Base-by-base conservation (phyloP, 2,888 invertebrate species). In the Phortica magna region DNA sequence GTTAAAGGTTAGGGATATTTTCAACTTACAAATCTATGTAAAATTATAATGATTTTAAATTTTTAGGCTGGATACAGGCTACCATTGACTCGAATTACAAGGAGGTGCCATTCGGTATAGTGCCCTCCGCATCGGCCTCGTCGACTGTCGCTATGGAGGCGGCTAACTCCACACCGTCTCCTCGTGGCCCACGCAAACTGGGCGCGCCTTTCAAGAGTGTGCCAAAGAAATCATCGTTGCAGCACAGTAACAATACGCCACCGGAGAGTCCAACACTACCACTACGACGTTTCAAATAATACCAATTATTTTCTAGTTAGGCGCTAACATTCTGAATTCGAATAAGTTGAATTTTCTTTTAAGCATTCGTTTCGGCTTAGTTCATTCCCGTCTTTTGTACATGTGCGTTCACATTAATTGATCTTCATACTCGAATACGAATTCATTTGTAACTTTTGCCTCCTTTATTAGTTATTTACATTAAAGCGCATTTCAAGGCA, bases 261-360 rank as follows among this genome's bases (percentile, higher is more conserved):
- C 86, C 86, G 19, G 92, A 91, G 74, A 92, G 92, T 85, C 92
- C 92, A 14, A 92, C 92, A 31, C 77, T 92, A 79, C 91, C 92
- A 12, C 83, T 89, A 79, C 88, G 92, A 73, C 91, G 91, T 83
- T 88, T 91, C 76, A 91, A 92, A 88, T 92, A 90, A 87, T 82
- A 79, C 76, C 78, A 79, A 77, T 73, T 79, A 77, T 79, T 81
- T 74, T 78, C 77, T 74, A 80, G 77, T 77, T 80, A 81, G 39
- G 55, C 70, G 55, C 31, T 74, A 31, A 31, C 31, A 31, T 31
- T 70, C 43, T 53, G 57, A 78, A 72, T 72, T 73, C 67, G 76
- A 77, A 77, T 67, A 76, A 61, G 22, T 22, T 68, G 48, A 80
- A 72, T 76, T 67, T 80, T 71, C 73, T 76, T 48, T 48, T 12